Evolutionary conservation across 1,140 invertebrate genomes (phyloP).

Genomic region (Dendrolimus kikuchii): DNA sequence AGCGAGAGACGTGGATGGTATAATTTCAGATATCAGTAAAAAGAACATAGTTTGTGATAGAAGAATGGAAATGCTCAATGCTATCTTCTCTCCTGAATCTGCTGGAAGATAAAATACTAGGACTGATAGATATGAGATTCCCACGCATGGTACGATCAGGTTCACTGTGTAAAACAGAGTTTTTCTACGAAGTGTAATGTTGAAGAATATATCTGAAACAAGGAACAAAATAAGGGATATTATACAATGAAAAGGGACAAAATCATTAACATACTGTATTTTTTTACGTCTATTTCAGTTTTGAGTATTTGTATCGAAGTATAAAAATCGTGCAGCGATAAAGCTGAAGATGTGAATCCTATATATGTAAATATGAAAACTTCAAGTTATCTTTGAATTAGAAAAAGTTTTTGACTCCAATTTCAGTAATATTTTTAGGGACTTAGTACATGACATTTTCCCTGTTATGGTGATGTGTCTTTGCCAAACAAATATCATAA

Average conservation of each 20-base stretch:
- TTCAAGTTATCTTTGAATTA: too few relatives aligned
- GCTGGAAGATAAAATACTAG: conserved; percentile 98
- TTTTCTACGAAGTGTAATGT: conserved; percentile 95
- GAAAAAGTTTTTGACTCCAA: too few relatives aligned
- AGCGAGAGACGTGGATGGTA: conserved; percentile 97
- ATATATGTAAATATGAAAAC: too few relatives aligned
- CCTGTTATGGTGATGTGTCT: too few relatives aligned
- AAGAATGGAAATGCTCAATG: conserved; percentile 97
- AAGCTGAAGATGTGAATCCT: too few relatives aligned
- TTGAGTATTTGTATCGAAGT: too few relatives aligned
- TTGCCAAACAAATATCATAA: too few relatives aligned
- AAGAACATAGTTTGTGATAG: conserved; percentile 99
- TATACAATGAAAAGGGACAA: background rate
- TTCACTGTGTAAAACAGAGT: conserved; percentile 98
- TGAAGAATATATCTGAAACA: conserved; percentile 95
- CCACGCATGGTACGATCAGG: conserved; percentile 94
- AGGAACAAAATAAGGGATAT: conserved; percentile 16
- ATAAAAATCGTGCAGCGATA: too few relatives aligned
- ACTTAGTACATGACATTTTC: too few relatives aligned
- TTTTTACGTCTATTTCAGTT: too few relatives aligned
- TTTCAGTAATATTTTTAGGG: too few relatives aligned
- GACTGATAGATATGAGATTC: conserved; percentile 92
- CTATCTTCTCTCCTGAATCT: conserved; percentile 98
- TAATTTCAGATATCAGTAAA: conserved; percentile 97
- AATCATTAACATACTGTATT: too few relatives aligned